A percentile compares a stretch with the other conserved stretches of the same genome.
These are phyloP conservation scores for Gymnocephalus cernua DNA, from an alignment of 2,113 vertebrate genomes.

Conservation along the genomic window DNA sequence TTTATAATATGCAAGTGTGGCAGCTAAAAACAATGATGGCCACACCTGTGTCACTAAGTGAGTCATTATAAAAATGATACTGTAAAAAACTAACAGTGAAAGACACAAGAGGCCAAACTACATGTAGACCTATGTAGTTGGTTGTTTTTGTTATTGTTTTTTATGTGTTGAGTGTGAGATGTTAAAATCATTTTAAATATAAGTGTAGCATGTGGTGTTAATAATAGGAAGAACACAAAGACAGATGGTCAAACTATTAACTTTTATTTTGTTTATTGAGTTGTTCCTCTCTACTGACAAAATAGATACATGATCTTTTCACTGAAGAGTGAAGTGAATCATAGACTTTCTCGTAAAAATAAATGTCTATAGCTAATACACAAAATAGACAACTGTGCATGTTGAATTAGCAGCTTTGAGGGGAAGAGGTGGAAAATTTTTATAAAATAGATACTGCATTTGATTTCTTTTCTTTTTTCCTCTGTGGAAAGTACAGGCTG, in stretches of 20 bases:
- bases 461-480: background rate
- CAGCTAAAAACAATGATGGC: background rate
- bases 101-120: background rate
- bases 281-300: constrained; percentile 17
- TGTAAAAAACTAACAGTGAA: background rate
- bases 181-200: background rate
- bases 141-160: background rate
- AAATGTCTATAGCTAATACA: background rate
- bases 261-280: constrained; percentile 61
- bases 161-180: background rate
- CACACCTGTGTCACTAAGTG: background rate
- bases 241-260: constrained; percentile 37
- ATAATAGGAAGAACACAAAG: constrained; percentile 16
- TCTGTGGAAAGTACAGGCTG: constrained; percentile 9
- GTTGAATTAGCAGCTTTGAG: constrained; percentile 35
- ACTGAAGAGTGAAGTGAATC: constrained; percentile 1
- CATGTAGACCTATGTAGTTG: too few relatives aligned
- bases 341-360: constrained; percentile 42
- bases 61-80: background rate
- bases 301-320: constrained; percentile 10
- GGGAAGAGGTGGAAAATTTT: constrained; percentile 12
- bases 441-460: background rate
- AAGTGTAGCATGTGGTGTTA: background rate
- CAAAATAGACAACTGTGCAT: constrained; percentile 37
- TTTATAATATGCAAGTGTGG: background rate